Evolutionary conservation across 2,888 invertebrate genomes (phyloP).

Genomic region (Shargacucullia verbasci): DNA sequence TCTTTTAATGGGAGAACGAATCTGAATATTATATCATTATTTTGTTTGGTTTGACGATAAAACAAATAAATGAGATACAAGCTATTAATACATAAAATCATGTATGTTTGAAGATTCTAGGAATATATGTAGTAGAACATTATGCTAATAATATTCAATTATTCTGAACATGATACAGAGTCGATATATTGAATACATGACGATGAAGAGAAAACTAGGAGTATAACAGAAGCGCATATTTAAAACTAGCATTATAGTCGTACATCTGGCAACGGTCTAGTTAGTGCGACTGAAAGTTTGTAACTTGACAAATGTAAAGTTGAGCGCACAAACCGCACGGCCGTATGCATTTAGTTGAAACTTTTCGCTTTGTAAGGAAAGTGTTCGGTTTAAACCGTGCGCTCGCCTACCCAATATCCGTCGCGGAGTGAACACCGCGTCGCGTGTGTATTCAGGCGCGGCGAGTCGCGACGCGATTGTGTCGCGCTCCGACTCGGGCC

Average conservation of each 20-base stretch:
- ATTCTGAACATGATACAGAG: conserved; percentile 30
- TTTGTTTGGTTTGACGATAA: neutral
- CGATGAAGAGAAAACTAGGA: conserved; percentile 17
- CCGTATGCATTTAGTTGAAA: conserved; percentile 83
- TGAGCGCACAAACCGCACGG: conserved; percentile 73
- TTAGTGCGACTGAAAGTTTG: conserved; percentile 68
- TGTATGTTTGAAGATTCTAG: conserved; percentile 5
- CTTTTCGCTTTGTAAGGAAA: conserved; percentile 83
- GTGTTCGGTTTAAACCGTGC: conserved; percentile 77
- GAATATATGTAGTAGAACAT: conserved; percentile 14
- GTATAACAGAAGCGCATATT: conserved; percentile 32
- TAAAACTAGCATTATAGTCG: conserved; percentile 22
- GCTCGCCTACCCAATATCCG: conserved; percentile 81
- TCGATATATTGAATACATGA: conserved; percentile 37
- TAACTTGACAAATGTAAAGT: conserved; percentile 78
- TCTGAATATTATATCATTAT: too few species aligned
- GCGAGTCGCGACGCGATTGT: conserved; percentile 65
- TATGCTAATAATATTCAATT: conserved; percentile 41
- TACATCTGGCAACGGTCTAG: conserved; percentile 58
- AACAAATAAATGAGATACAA: neutral
- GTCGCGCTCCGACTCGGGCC: conserved; percentile 52
- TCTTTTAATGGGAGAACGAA: too few species aligned
- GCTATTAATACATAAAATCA: too few species aligned
- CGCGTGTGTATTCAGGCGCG: conserved; percentile 74
- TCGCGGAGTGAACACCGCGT: conserved; percentile 69